Evolutionary conservation across 1,140 invertebrate species (phyloP).

Genomic region (Goniozus legneri): DNA sequence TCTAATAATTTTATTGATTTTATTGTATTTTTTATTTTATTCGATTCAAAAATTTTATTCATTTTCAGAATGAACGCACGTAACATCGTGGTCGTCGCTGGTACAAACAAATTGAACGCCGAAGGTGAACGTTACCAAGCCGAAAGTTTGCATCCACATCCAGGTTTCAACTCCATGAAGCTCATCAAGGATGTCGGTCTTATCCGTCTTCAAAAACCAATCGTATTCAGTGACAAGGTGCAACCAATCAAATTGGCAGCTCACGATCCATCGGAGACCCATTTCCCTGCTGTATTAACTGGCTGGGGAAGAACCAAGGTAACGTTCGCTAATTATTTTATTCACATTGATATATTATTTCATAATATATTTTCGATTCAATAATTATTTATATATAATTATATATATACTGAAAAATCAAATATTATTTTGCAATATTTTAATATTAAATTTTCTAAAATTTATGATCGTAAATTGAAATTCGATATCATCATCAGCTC

Average conservation of each 20-base stretch:
- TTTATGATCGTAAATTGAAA: neutral
- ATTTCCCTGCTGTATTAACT: slow-evolving; percentile 19
- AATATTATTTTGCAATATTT: no score
- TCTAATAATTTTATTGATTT: no score
- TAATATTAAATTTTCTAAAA: neutral
- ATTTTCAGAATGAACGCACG: no score
- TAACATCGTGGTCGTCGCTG: slow-evolving; percentile 11
- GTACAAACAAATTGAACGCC: slow-evolving; percentile 9
- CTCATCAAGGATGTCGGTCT: slow-evolving; percentile 48
- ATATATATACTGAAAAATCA: no score
- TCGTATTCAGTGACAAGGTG: slow-evolving; percentile 26
- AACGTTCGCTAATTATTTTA: slow-evolving; percentile 3
- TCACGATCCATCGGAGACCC: neutral
- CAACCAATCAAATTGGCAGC: slow-evolving; percentile 12
- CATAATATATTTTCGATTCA: no score
- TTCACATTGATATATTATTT: no score
- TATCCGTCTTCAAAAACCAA: slow-evolving; percentile 27
- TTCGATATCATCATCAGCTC: slow-evolving; percentile 9
- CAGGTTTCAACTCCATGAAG: slow-evolving; percentile 10
- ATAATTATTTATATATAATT: no score
- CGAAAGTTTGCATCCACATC: slow-evolving; percentile 30
- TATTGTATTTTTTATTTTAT: no score
- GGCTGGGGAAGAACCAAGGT: slow-evolving; percentile 43
- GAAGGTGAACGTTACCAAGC: slow-evolving; percentile 15
- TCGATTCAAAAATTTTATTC: no score